Evolutionary conservation across 2,113 vertebrate species (phyloP).

Genomic region (Rhadina sibilatrix): DNA sequence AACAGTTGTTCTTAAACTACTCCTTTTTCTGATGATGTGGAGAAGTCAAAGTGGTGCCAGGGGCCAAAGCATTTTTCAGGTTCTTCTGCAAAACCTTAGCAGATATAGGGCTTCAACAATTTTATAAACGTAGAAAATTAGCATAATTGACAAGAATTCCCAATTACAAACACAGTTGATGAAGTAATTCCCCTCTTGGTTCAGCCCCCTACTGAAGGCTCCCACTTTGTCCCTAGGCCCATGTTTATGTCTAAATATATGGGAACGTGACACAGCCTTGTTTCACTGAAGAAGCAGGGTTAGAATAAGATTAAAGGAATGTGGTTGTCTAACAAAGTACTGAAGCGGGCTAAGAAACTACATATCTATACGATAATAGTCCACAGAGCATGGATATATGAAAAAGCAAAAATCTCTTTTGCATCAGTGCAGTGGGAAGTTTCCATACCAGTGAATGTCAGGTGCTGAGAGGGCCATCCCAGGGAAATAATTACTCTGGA

Average conservation of each 20-base stretch:
- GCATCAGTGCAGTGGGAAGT: too few species aligned
- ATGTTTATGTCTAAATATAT: neutral
- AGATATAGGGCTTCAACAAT: neutral
- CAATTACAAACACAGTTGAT: neutral
- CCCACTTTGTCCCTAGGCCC: neutral
- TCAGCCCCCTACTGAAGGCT: neutral
- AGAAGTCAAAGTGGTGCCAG: too few species aligned
- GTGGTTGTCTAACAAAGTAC: neutral
- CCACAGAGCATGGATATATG: neutral
- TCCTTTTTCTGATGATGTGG: too few species aligned
- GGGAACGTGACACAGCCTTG: neutral
- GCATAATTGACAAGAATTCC: neutral
- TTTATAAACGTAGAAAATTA: neutral
- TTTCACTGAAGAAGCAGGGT: neutral
- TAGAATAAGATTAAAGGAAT: neutral
- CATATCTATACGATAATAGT: too few species aligned
- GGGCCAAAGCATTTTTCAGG: too few species aligned
- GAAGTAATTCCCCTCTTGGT: neutral
- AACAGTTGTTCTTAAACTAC: too few species aligned
- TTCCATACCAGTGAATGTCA: neutral
- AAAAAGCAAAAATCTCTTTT: neutral
- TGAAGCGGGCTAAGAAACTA: neutral
- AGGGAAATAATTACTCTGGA: neutral
- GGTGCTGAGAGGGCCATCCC: neutral
- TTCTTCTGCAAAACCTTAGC: too few species aligned